These are phyloP conservation scores for Meteorus sp. DNA, from an alignment of 1,140 invertebrate species.

Conservation along the genomic window DNA sequence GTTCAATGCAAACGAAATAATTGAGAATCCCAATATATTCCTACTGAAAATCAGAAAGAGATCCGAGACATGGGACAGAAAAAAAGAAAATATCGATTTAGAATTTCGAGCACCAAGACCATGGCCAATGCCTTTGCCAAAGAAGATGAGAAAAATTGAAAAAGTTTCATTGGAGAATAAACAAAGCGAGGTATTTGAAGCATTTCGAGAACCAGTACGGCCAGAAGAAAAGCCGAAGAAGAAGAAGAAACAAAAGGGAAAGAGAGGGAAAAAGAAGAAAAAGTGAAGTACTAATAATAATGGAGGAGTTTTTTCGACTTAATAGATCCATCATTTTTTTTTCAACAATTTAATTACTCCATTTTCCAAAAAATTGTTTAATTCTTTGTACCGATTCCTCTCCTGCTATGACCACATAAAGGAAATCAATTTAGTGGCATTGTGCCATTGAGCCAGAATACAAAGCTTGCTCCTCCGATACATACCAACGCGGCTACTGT, in stretches of 20 bases:
- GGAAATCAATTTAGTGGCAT: not conserved
- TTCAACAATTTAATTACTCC: too few species aligned
- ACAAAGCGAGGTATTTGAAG: conserved; percentile 22
- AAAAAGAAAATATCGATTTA: conserved; percentile 41
- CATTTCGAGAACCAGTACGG: not conserved
- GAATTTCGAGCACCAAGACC: conserved; percentile 49
- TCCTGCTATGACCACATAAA: not conserved
- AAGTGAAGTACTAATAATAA: conserved; percentile 7
- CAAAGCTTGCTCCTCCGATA: too few species aligned
- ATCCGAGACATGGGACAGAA: conserved; percentile 27
- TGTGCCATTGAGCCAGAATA: not conserved
- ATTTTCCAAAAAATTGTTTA: too few species aligned
- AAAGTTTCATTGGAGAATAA: not conserved
- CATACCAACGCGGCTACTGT: too few species aligned
- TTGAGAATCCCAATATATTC: conserved; percentile 54
- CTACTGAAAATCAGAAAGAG: conserved; percentile 43
- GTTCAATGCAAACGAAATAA: conserved; percentile 22
- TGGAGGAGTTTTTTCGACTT: too few species aligned
- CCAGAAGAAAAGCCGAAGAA: not conserved
- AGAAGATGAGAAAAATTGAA: conserved; percentile 6
- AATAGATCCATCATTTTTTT: too few species aligned
- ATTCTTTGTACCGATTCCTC: too few species aligned
- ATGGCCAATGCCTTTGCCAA: conserved; percentile 30
- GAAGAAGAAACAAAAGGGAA: conserved; percentile 18
- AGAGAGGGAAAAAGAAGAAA: conserved; percentile 20